Conservation (phyloP, 2,113 vertebrate genomes). For the Callipepla squamata region DNA sequence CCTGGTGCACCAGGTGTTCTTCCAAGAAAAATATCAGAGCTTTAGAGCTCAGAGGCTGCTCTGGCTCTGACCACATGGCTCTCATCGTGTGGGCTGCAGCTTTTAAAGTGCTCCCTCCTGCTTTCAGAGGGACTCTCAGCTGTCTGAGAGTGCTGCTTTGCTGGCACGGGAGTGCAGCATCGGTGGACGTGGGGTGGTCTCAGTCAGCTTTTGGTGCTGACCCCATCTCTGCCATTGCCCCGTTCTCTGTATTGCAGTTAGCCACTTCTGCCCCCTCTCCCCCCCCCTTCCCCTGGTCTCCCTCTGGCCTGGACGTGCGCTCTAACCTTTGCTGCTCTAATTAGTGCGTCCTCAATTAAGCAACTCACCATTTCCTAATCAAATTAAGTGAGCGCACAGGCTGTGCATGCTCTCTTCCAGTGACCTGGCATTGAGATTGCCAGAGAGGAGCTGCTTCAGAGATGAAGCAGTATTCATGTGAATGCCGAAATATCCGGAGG, state of each 20-base stretch:
- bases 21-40: neutral
- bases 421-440: conserved; percentile 42
- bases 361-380: conserved; percentile 66
- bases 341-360: conserved; percentile 70
- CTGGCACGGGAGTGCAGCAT: neutral
- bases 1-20: neutral
- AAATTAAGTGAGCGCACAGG: conserved; percentile 64
- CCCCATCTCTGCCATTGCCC: accelerated
- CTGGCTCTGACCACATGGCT: neutral
- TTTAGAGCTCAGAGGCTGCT: neutral
- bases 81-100: neutral
- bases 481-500: conserved; percentile 51
- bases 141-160: accelerated
- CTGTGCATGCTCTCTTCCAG: conserved; percentile 15
- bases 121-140: neutral
- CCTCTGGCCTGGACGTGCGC: conserved; percentile 2
- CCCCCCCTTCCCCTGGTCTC: neutral
- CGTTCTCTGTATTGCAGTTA: neutral
- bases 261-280: neutral
- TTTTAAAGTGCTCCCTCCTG: neutral
- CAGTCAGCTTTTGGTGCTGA: neutral
- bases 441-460: conserved; percentile 18
- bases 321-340: conserved; percentile 61
- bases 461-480: neutral
- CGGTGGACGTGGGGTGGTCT: neutral